Base-by-base conservation (phyloP, 2,797 vertebrate species). In the Lithobates sylvaticus region DNA sequence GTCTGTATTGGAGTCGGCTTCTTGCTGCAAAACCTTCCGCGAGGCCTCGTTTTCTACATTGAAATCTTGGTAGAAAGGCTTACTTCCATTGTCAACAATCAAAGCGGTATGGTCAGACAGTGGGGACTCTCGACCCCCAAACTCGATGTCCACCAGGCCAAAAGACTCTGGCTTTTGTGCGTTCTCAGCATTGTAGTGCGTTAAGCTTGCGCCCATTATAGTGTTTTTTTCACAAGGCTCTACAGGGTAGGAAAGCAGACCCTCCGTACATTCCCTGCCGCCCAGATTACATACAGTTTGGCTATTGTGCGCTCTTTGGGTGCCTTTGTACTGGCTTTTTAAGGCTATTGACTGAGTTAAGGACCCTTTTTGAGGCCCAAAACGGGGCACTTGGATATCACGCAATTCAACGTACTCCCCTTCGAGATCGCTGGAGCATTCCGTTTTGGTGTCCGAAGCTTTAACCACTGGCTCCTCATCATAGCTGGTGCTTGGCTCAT, bases 341-440 rank as follows among this genome's bases (percentile, higher is more conserved):
- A 94, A 92, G 86, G 93, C 91, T 83, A 95, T 90, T 0, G 94
- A 91, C 12, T 92, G 94, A 4, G 94, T 95, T 67, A 95, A 88
- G 44, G 95, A 96, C 23, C 94, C 95, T 76, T 90, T 93, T 76
- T 95, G 95, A 0, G 95, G 93, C 18, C 93, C 96, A 89, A 95
- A 95, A 2, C 92, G 90, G 6, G 95, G 93, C 86, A 94, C 69
- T 0, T 91, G 88, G 70, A 96, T 91, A 88, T 95, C 94, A 0
- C 88, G 82, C 83, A 97, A 90, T 85, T 96, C 96, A 75, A 97
- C 95, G 0, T 97, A 97, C 54, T 97, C 96, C 10, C 96, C 96
- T 91, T 92, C 93, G 15, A 90, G 85, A 72, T 96, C 96, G 0
- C 94, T 94, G 47, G 92, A 92, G 1, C 47, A 3, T 13, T 67